Evolutionary conservation across 1,140 invertebrate species (phyloP), one percentile per base, ranked within the genome.

Genomic region (Drosophila leontia): DNA sequence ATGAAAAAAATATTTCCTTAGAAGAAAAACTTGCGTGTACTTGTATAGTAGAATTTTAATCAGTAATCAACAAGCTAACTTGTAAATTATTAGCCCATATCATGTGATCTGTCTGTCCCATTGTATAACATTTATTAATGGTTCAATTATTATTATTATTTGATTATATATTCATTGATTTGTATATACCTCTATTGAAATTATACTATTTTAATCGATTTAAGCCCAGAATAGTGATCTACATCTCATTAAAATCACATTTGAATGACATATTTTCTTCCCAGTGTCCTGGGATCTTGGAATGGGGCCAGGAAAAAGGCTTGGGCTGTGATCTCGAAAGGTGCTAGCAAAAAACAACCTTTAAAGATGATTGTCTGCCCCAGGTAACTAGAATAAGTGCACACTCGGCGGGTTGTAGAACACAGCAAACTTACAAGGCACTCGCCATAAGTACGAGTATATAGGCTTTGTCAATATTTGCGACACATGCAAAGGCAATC

Each of bases 391-490:
- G 41, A 65, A 77, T 88, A 88, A 86, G 80, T 86, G 83, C 84
- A 64, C 57, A 75, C 77, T 84, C 19, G 47, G 7, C 44, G 37
- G 41, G 19, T 85, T 85, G 82, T 80, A 53, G 65, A 82, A 82
- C 78, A 78, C 50, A 23, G 63, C 48, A 75, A 63, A 71, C 55
- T 57, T 55, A 71, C 81, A 82, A 87, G 65, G 61, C 79, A 76
- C 70, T 82, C 65, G 79, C 78, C 64, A 57, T 80, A 60, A 83
- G 80, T 78, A 47, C 59, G 58, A 75, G 59, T 57, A 64, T 64
- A 56, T 67, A 44, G 62, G 77, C 68, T 83, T 58, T 80, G 83
- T 88, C 84, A 88, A 87, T 87, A 87, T 87, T 87, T 87, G 80
- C 84, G 63, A 71, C 84, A 83, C 77, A 88, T 87, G 80, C 80